Conservation (phyloP, 2,888 invertebrate genomes). For the Ethmia dodecea region DNA sequence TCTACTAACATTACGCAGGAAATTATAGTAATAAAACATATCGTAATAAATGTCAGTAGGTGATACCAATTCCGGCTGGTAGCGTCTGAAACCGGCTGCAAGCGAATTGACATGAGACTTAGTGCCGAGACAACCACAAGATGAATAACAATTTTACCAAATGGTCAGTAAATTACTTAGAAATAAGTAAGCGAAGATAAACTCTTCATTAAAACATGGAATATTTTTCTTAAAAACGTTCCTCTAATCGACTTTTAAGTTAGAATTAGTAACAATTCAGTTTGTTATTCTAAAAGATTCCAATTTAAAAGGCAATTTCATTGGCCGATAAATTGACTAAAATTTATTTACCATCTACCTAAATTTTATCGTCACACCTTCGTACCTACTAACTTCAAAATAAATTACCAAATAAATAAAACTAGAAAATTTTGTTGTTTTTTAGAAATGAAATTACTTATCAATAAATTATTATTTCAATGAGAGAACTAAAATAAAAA, state of each 20-base stretch:
- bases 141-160: slow-evolving; percentile 30
- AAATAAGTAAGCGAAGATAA: slow-evolving; percentile 31
- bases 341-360: slow-evolving; percentile 30
- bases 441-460: too few species aligned
- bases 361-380: not conserved
- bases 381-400: too few species aligned
- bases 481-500: too few species aligned
- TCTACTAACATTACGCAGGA: too few species aligned
- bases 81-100: too few species aligned
- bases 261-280: not conserved
- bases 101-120: slow-evolving; percentile 48
- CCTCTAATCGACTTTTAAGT: slow-evolving; percentile 36
- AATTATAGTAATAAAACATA: too few species aligned
- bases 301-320: slow-evolving; percentile 54
- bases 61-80: too few species aligned
- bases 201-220: slow-evolving; percentile 27
- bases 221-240: slow-evolving; percentile 34
- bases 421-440: too few species aligned
- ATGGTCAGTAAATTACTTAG: slow-evolving; percentile 27
- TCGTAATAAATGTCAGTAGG: too few species aligned
- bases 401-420: too few species aligned
- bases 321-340: slow-evolving; percentile 45
- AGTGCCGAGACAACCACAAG: slow-evolving; percentile 35
- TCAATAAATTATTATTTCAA: too few species aligned
- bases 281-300: slow-evolving; percentile 29